Percentiles rank a stretch among this genome's conserved stretches.
These are phyloP conservation scores for Bostrychus sinensis DNA, from an alignment of 2,113 vertebrate species.

Conservation along the genomic window DNA sequence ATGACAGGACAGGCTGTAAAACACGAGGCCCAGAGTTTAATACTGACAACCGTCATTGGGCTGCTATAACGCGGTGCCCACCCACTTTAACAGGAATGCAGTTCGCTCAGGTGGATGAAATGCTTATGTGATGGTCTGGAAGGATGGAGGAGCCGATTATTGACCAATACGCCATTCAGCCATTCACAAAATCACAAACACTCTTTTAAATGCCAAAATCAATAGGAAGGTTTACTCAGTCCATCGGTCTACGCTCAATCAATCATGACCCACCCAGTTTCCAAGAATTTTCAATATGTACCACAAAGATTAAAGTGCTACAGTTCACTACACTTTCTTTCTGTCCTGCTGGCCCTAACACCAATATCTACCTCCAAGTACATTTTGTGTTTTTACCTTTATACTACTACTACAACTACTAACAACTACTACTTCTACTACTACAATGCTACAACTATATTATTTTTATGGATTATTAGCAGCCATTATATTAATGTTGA, in stretches of 20 bases:
- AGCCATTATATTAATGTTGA: too few relatives aligned
- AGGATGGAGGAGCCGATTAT: conserved; percentile 21
- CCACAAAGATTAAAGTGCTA: too few relatives aligned
- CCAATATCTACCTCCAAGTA: too few relatives aligned
- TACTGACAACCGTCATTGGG: not conserved
- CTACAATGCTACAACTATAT: too few relatives aligned
- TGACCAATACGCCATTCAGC: not conserved
- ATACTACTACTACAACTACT: too few relatives aligned
- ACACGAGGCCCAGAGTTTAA: conserved; percentile 6
- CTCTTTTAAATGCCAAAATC: conserved; percentile 42
- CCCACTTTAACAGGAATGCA: not conserved
- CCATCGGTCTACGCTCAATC: conserved; percentile 22
- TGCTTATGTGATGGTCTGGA: conserved; percentile 1
- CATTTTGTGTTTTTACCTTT: too few relatives aligned
- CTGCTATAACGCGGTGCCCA: not conserved
- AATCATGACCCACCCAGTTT: conserved; percentile 10
- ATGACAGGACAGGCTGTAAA: not conserved
- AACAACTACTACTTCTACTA: too few relatives aligned
- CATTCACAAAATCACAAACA: conserved; percentile 9
- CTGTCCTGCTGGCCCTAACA: too few relatives aligned
- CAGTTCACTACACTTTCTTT: too few relatives aligned
- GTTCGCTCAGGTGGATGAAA: not conserved
- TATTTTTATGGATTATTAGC: too few relatives aligned
- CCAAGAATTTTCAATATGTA: not conserved
- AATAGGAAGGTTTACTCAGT: conserved; percentile 28